Percentiles rank a stretch among this genome's conserved stretches.
Conservation (phyloP, 2,888 invertebrate genomes). For the Mellilla xanthometata region DNA sequence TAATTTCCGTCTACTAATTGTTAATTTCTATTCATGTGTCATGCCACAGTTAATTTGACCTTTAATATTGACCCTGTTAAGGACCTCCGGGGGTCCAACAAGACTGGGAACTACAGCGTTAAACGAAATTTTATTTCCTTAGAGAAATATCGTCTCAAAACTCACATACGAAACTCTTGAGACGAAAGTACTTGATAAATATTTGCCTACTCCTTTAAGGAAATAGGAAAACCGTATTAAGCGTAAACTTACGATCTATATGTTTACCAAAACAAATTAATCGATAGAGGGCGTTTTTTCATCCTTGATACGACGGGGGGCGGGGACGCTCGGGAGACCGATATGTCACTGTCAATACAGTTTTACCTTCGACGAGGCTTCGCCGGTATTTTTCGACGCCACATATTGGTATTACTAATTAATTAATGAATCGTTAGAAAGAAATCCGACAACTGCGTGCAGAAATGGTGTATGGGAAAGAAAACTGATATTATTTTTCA, state of each 20-base stretch:
- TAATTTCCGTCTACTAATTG: too few relatives aligned
- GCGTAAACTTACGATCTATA: neutral
- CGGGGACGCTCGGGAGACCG: neutral
- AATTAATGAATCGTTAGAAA: slow-evolving; percentile 21
- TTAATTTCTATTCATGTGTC: too few relatives aligned
- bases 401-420: slow-evolving; percentile 13
- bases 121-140: too few relatives aligned
- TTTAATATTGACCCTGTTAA: too few relatives aligned
- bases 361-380: neutral
- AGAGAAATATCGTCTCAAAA: too few relatives aligned
- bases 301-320: neutral
- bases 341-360: slow-evolving; percentile 11
- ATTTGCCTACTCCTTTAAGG: neutral
- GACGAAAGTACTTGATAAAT: neutral
- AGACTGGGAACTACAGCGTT: too few relatives aligned
- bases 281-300: slow-evolving; percentile 3
- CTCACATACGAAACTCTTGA: too few relatives aligned
- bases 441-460: too few relatives aligned
- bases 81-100: too few relatives aligned
- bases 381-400: neutral
- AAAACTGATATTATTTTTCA: too few relatives aligned
- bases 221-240: neutral
- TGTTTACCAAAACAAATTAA: neutral
- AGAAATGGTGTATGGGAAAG: too few relatives aligned
- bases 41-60: too few relatives aligned